Conservation (phyloP, 1,140 invertebrate genomes). For the Araneus ventricosus region DNA sequence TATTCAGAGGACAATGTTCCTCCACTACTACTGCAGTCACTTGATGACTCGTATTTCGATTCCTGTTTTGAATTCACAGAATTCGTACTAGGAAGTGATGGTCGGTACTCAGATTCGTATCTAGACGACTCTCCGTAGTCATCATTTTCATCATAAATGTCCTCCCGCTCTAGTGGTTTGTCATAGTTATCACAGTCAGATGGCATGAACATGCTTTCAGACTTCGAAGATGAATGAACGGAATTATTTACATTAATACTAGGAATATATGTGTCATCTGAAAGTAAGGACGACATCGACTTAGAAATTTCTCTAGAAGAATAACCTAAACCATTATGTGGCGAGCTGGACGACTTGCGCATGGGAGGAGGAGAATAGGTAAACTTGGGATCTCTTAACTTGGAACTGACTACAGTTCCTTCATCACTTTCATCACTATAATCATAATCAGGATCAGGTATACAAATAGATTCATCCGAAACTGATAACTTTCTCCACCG, state of each 20-base stretch:
- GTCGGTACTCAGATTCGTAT: neutral
- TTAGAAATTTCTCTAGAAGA: conserved; percentile 70
- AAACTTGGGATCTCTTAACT: conserved; percentile 60
- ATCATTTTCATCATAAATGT: neutral
- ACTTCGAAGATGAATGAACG: conserved; percentile 29
- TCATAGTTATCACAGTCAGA: conserved; percentile 55
- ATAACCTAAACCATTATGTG: conserved; percentile 42
- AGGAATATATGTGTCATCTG: conserved; percentile 65
- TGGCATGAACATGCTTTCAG: neutral
- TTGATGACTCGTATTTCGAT: conserved; percentile 72
- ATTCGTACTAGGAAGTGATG: conserved; percentile 28
- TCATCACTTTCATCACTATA: conserved; percentile 70
- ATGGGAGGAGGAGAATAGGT: conserved; percentile 64
- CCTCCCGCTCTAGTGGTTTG: neutral
- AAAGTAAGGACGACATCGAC: conserved; percentile 71
- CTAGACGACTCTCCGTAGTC: neutral
- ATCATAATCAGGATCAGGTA: conserved; percentile 74
- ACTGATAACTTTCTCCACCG: conserved; percentile 59
- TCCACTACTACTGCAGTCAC: conserved; percentile 71
- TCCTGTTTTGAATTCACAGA: conserved; percentile 43
- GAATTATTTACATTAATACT: conserved; percentile 59
- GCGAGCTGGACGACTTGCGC: conserved; percentile 25
- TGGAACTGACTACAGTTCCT: conserved; percentile 37
- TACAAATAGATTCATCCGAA: conserved; percentile 64
- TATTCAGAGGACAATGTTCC: conserved; percentile 74